Evolutionary conservation across 2,113 vertebrate genomes (phyloP).

Genomic region (Copsychus sechellarum): DNA sequence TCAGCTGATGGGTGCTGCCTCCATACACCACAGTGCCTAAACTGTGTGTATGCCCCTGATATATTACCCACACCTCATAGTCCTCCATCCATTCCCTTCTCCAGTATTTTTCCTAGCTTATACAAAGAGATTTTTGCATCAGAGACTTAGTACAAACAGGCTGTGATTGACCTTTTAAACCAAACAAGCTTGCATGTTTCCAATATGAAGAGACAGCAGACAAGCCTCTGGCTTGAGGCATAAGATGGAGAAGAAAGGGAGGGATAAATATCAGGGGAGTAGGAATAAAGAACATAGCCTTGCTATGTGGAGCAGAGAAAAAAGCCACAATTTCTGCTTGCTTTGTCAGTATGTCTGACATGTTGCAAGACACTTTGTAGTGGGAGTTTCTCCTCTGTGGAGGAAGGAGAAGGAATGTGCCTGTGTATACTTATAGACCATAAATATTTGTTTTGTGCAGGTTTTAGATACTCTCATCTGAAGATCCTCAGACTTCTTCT

Average conservation of each 20-base stretch:
- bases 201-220: conserved; percentile 61
- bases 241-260: conserved; percentile 59
- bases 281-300: conserved; percentile 41
- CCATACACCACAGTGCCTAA: background rate
- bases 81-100: background rate
- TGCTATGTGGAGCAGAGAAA: background rate
- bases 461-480: conserved; percentile 13
- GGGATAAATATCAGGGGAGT: conserved; percentile 28
- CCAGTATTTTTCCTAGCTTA: conserved; percentile 15
- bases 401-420: background rate
- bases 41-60: background rate
- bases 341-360: conserved; percentile 21
- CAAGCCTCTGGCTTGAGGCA: conserved; percentile 62
- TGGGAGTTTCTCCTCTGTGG: conserved; percentile 20
- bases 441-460: conserved; percentile 34
- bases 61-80: background rate
- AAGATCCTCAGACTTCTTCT: background rate
- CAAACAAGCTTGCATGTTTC: conserved; percentile 60
- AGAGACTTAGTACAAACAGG: conserved; percentile 52
- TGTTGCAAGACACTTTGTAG: conserved; percentile 31
- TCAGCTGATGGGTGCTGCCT: background rate
- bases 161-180: conserved; percentile 73
- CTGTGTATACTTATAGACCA: conserved; percentile 29
- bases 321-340: background rate
- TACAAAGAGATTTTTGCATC: conserved; percentile 35